A percentile compares a stretch with the other conserved stretches of the same genome.
phyloP scores from a whole-genome alignment of 2,888 invertebrate genomes.

The Clitarchus hookeri region DNA sequence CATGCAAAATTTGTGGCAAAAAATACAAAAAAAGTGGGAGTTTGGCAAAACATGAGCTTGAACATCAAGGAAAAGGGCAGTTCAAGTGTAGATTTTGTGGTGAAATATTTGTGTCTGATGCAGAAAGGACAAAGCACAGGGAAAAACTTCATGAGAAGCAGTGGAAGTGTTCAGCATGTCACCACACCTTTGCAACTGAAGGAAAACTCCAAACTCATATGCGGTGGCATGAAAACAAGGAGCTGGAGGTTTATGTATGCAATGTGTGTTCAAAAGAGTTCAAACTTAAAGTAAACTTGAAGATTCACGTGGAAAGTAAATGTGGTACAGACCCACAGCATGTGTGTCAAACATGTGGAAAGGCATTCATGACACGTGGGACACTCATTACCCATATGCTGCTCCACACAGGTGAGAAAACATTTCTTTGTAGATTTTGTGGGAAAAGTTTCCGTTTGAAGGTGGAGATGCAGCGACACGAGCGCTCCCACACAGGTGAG shows the following conservation, averaged over 20 bases:
- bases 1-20: slow-evolving; percentile 29
- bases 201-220: slow-evolving; percentile 24
- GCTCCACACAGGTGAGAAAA: slow-evolving; percentile 49
- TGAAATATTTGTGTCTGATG: slow-evolving; percentile 50
- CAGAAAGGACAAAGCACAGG: slow-evolving; percentile 50
- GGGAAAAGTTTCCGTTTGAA: slow-evolving; percentile 52
- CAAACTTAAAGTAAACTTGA: slow-evolving; percentile 54
- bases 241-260: slow-evolving; percentile 43
- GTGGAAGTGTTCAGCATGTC: slow-evolving; percentile 28
- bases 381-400: slow-evolving; percentile 51
- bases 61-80: slow-evolving; percentile 55
- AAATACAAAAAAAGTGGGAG: slow-evolving; percentile 39
- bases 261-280: slow-evolving; percentile 50
- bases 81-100: slow-evolving; percentile 54
- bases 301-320: slow-evolving; percentile 56
- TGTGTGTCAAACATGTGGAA: slow-evolving; percentile 48
- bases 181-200: slow-evolving; percentile 23
- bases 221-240: slow-evolving; percentile 32
- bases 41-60: slow-evolving; percentile 54
- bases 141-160: slow-evolving; percentile 45
- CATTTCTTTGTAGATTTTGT: slow-evolving; percentile 52
- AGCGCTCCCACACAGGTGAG: slow-evolving; percentile 56
- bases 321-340: slow-evolving; percentile 50
- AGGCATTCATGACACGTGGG: slow-evolving; percentile 51
- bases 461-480: slow-evolving; percentile 53